phyloP scores from a whole-genome alignment of 2,113 vertebrate species.

The Asarcornis scutulata region DNA sequence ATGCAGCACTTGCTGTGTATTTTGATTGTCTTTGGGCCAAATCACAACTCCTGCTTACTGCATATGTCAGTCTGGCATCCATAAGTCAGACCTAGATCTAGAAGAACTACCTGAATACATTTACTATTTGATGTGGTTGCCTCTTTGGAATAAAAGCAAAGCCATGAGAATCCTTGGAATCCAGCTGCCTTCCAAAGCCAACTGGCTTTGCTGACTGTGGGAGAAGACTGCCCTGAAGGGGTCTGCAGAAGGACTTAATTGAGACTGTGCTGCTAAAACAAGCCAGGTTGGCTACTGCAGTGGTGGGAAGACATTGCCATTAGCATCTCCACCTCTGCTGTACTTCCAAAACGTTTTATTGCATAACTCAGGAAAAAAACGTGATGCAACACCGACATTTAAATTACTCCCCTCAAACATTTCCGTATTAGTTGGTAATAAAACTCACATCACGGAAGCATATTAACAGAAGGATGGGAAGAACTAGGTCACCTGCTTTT shows the following conservation, averaged over 20 bases:
- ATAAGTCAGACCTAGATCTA: background rate
- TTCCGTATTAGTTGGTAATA: background rate
- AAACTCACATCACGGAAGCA: background rate
- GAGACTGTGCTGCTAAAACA: background rate
- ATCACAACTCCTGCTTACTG: background rate
- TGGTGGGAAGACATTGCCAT: background rate
- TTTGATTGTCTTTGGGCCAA: background rate
- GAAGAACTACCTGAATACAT: background rate
- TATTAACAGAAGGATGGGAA: background rate
- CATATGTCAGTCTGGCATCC: background rate
- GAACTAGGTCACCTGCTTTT: background rate
- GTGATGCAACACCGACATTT: background rate
- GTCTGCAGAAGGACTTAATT: background rate
- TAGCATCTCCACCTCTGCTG: background rate
- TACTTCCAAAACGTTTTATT: background rate
- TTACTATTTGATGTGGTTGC: conserved; percentile 8
- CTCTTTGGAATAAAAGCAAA: background rate
- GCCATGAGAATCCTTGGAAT: background rate
- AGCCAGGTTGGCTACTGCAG: background rate
- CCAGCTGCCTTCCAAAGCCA: background rate
- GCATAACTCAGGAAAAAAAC: background rate
- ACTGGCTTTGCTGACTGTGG: background rate
- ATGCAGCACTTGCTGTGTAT: background rate
- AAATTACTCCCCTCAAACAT: background rate
- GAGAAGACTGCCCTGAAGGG: background rate